A percentile compares a stretch with the other conserved stretches of the same genome.
Evolutionary conservation across 2,888 invertebrate species (phyloP).

Genomic region (Alentia gelatinosa): DNA sequence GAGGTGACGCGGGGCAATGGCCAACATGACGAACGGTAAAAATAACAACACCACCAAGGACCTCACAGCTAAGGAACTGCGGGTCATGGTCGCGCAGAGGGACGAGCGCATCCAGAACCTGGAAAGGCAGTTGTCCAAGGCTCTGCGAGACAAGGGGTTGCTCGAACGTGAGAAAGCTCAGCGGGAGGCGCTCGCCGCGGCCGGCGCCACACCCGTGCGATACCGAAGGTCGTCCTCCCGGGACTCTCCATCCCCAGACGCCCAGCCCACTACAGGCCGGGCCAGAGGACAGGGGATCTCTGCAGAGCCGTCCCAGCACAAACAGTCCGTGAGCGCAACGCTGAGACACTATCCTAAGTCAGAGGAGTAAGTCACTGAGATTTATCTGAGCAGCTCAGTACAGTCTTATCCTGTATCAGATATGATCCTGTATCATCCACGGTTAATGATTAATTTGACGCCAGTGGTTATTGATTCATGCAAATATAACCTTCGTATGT

Average conservation of each 20-base stretch:
- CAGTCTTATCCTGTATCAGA: no score
- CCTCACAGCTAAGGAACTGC: background rate
- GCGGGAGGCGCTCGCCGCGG: background rate
- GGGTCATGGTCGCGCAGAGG: background rate
- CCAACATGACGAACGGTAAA: no score
- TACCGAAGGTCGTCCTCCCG: no score
- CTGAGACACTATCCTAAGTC: background rate
- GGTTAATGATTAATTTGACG: no score
- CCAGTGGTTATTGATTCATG: no score
- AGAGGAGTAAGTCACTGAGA: background rate
- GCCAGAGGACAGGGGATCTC: background rate
- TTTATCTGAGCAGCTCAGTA: no score
- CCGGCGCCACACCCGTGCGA: background rate
- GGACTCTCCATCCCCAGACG: background rate
- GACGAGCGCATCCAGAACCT: background rate
- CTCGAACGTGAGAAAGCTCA: background rate
- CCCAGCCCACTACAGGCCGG: background rate
- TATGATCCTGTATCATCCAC: no score
- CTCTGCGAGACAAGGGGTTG: background rate
- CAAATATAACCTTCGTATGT: no score
- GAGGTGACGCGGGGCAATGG: no score
- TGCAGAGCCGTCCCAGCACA: background rate
- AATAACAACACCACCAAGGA: background rate
- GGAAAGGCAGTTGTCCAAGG: background rate
- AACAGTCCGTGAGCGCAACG: background rate